phyloP scores from a whole-genome alignment of 2,797 vertebrate species.

The Furcifer pardalis region DNA sequence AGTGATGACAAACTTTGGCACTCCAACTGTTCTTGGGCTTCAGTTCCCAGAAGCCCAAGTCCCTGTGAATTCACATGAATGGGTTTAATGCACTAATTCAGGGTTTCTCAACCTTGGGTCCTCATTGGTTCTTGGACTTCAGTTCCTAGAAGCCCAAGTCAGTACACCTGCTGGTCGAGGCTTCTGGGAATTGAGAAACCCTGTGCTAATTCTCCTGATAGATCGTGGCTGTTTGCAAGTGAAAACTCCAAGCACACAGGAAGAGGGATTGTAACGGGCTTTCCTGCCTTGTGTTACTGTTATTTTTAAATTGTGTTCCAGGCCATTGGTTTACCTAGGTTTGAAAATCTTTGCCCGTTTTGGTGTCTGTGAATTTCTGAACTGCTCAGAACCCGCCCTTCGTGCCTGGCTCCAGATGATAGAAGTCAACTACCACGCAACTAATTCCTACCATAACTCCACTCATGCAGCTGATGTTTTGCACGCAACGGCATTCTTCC shows the following conservation, averaged over 20 bases:
- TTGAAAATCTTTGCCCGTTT: slow-evolving; percentile 82
- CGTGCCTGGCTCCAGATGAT: slow-evolving; percentile 83
- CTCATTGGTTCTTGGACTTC: too few species aligned
- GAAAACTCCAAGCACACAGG: background rate
- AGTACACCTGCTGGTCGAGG: too few species aligned
- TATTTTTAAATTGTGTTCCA: slow-evolving; percentile 62
- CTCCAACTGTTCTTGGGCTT: too few species aligned
- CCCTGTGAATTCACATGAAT: too few species aligned
- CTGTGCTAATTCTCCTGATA: background rate
- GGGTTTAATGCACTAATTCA: too few species aligned
- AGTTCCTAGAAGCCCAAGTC: too few species aligned
- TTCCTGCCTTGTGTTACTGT: background rate
- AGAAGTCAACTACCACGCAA: slow-evolving; percentile 83
- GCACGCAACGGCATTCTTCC: slow-evolving; percentile 82
- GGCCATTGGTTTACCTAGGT: slow-evolving; percentile 81
- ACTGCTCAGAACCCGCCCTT: slow-evolving; percentile 78
- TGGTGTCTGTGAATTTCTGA: slow-evolving; percentile 80
- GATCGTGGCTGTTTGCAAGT: background rate
- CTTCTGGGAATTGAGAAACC: too few species aligned
- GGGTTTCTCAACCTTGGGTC: too few species aligned
- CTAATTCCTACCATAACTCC: slow-evolving; percentile 84
- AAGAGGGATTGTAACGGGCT: fast-evolving
- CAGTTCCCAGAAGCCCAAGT: too few species aligned
- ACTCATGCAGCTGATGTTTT: slow-evolving; percentile 81
- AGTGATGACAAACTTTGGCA: too few species aligned